Base-by-base conservation (phyloP, 2,888 invertebrate species). In the Acheta domesticus region DNA sequence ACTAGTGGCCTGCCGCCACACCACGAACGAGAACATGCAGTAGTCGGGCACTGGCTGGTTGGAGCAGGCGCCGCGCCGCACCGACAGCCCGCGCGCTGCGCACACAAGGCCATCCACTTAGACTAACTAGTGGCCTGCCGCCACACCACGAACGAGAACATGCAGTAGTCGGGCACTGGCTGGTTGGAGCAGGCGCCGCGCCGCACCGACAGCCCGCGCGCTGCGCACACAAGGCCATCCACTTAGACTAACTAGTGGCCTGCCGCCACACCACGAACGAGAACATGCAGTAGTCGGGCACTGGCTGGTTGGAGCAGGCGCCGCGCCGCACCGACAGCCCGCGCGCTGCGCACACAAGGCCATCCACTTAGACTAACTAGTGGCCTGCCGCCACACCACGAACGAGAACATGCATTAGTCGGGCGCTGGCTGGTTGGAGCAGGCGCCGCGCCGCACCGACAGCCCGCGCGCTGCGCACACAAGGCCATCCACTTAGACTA, bases 1-100 rank as follows among this genome's bases (percentile, higher is more conserved):
- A n/a, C n/a, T n/a, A n/a, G n/a, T n/a, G n/a, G n/a, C 81, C 19
- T 50, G 77, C 19, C 78, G 20, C 81, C 81, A 81, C 74, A 81
- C 75, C 23, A 80, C 79, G 75, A 80, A 81, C 5, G 81, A 49
- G 8, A 81, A 50, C 3, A 75, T 78, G 20, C 81, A 81, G 77
- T 81, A 78, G 77, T 81, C 79, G 0, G 81, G 81, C 23, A 74
- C 48, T 11, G 80, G 81, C 19, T 75, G 49, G 16, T 48, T 74
- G 11, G 62, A 74, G 74, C 81, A 81, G 19, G 75, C 79, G 4
- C 81, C 81, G 3, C 23, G 49, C 11, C 80, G 76, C 12, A 74
- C 80, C 8, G 80, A 48, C 21, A 81, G 36, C 1, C 77, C 73
- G 23, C 75, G 78, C 14, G 73, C 80, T 80, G 74, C 12, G 21